Evolutionary conservation across 64 coral and sea anemone genomes (phyloP).

Genomic region (Dendronephthya gigantea): DNA sequence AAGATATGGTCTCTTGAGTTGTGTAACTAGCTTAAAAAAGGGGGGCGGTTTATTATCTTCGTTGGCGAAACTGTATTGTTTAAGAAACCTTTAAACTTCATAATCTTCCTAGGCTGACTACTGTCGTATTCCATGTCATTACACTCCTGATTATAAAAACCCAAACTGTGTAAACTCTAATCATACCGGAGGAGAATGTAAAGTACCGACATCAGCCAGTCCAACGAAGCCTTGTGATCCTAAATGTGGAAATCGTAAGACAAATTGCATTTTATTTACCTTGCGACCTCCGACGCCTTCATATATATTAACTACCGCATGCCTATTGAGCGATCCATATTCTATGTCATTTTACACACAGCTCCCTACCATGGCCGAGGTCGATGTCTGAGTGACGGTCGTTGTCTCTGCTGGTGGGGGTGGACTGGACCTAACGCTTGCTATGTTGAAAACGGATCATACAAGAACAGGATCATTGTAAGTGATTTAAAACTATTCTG

Average conservation of each 20-base stretch:
- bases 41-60: background rate
- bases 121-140: conserved; percentile 15
- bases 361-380: background rate
- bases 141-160: conserved; percentile 5
- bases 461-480: conserved; percentile 8
- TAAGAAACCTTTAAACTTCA: background rate
- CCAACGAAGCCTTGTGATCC: background rate
- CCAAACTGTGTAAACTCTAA: background rate
- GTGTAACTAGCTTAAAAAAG: too few species aligned
- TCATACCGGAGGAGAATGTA: background rate
- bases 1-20: too few species aligned
- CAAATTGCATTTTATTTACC: too few species aligned
- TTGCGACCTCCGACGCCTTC: too few species aligned
- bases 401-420: conserved; percentile 11
- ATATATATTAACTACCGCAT: too few species aligned
- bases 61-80: background rate
- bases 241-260: background rate
- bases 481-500: background rate
- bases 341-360: background rate
- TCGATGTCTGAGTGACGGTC: background rate
- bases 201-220: background rate
- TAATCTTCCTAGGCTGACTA: background rate
- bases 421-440: background rate
- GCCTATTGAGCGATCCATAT: background rate
- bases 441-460: background rate